Conservation (phyloP, 1,140 invertebrate species). For the Temnothorax curvispinosus region DNA sequence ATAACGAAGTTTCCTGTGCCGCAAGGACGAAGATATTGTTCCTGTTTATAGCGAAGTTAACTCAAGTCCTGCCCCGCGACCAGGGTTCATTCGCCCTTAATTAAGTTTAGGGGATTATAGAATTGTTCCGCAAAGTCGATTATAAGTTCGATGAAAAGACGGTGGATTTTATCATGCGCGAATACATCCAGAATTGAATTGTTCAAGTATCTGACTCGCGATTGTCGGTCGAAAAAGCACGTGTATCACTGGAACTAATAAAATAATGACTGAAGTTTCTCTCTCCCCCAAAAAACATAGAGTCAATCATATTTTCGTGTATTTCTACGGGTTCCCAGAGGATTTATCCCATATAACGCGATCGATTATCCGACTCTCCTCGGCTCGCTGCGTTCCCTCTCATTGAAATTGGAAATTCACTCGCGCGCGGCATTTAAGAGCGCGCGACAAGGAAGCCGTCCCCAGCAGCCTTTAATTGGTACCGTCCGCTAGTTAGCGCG, state of each 20-base stretch:
- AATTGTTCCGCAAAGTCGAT: slow-evolving; percentile 84
- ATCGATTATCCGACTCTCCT: slow-evolving; percentile 24
- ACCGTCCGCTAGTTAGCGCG: slow-evolving; percentile 66
- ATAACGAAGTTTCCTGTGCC: slow-evolving; percentile 79
- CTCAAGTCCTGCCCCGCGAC: slow-evolving; percentile 73
- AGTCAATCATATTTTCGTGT: slow-evolving; percentile 8
- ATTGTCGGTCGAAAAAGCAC: neutral
- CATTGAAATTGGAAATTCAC: slow-evolving; percentile 62
- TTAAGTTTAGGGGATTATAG: slow-evolving; percentile 84
- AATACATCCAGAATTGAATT: slow-evolving; percentile 13
- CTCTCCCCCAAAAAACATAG: neutral
- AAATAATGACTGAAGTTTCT: slow-evolving; percentile 20
- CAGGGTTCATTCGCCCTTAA: slow-evolving; percentile 77
- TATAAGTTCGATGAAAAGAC: slow-evolving; percentile 74
- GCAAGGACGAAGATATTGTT: slow-evolving; percentile 79
- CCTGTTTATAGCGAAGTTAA: slow-evolving; percentile 82
- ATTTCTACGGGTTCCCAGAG: neutral
- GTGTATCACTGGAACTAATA: neutral
- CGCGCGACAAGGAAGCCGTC: slow-evolving; percentile 54
- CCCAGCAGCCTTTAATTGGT: slow-evolving; percentile 68
- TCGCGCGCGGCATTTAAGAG: slow-evolving; percentile 59
- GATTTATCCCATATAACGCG: slow-evolving; percentile 11
- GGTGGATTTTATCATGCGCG: slow-evolving; percentile 41
- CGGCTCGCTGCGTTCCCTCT: slow-evolving; percentile 25
- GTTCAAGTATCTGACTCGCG: neutral